A percentile compares a stretch with the other conserved stretches of the same genome.
phyloP scores from a whole-genome alignment of 2,797 vertebrate species.

The Poecilia velifera region DNA sequence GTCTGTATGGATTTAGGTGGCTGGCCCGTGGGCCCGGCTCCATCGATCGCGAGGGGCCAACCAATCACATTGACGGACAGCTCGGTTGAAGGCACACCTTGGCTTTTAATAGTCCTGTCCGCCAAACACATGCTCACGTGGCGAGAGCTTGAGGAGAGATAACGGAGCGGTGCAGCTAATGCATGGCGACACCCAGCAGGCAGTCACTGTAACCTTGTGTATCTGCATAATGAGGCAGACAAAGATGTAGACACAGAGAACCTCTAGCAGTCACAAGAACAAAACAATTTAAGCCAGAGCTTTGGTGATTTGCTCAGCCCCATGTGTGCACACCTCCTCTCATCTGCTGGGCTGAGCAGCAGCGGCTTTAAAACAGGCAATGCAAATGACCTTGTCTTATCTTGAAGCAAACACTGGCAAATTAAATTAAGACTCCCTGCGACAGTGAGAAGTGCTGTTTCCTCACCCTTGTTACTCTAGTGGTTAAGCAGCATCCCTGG shows the following conservation, averaged over 20 bases:
- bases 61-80: constrained; percentile 77
- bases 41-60: constrained; percentile 73
- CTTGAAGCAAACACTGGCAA: constrained; percentile 74
- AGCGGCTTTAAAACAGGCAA: constrained; percentile 60
- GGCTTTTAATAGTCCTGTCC: constrained; percentile 65
- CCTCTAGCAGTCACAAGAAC: constrained; percentile 27
- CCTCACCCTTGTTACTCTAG: constrained; percentile 19
- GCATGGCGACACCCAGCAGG: constrained; percentile 50
- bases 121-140: constrained; percentile 33
- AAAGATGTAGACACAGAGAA: constrained; percentile 49
- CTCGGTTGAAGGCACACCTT: constrained; percentile 65
- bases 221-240: constrained; percentile 63
- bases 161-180: constrained; percentile 46
- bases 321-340: constrained; percentile 36
- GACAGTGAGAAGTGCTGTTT: constrained; percentile 52
- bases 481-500: constrained; percentile 19
- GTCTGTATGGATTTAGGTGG: constrained; percentile 72
- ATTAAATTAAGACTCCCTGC: constrained; percentile 74
- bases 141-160: constrained; percentile 35
- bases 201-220: constrained; percentile 61
- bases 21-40: constrained; percentile 60
- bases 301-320: constrained; percentile 35
- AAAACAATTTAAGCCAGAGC: constrained; percentile 51
- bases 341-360: constrained; percentile 40
- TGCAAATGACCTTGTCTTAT: constrained; percentile 78